Conservation (phyloP, 2,888 invertebrate genomes). For the Branchellion lobata region DNA sequence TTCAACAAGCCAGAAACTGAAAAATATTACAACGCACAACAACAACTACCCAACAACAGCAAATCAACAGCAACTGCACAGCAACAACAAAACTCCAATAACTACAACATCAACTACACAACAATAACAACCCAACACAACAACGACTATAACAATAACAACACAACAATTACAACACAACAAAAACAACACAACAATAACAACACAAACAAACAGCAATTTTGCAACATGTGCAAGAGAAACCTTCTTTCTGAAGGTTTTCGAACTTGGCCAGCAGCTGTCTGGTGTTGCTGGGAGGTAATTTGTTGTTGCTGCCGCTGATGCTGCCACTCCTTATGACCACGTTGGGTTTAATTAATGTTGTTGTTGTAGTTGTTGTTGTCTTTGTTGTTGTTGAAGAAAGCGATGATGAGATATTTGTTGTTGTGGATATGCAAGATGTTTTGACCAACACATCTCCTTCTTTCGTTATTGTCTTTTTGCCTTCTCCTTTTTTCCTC, state of each 20-base stretch:
- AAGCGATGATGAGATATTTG: not conserved
- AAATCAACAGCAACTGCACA: no score
- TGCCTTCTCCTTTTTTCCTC: no score
- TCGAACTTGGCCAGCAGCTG: constrained; percentile 31
- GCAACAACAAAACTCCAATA: no score
- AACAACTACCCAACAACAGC: no score
- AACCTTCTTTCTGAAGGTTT: constrained; percentile 7
- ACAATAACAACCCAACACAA: no score
- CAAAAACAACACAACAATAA: not conserved
- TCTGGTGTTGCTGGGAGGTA: not conserved
- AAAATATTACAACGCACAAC: not conserved
- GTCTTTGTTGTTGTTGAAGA: no score
- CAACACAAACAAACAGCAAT: not conserved
- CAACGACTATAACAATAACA: no score
- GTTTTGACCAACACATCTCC: not conserved
- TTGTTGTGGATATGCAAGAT: not conserved
- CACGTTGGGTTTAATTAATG: not conserved
- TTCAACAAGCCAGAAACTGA: not conserved
- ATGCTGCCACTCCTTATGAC: not conserved
- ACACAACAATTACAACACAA: no score
- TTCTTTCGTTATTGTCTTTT: no score
- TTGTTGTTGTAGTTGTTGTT: constrained; percentile 3
- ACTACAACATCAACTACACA: no score
- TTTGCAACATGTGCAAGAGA: not conserved
- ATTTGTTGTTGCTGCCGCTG: not conserved